Evolutionary conservation across 1,140 invertebrate genomes (phyloP), one percentile per base, ranked within the genome.

Genomic region (Melipona quadrifasciata): DNA sequence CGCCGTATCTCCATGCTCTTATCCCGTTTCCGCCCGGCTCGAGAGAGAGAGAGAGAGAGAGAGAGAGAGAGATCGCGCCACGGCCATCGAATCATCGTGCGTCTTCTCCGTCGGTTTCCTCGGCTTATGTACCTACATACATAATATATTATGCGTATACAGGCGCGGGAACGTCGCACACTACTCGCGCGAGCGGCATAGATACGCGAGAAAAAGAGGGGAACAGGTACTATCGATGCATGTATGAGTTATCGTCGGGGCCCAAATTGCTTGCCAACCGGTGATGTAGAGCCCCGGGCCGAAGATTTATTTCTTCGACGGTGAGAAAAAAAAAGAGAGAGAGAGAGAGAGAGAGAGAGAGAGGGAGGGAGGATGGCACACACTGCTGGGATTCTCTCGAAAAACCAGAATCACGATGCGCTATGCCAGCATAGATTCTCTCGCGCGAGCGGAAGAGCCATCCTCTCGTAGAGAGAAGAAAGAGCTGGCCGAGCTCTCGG

Each of bases 251-350:
- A 94, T 94, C 93, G 93, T 84, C 92, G 84, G 91, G 91, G 91
- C 93, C 93, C 92, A 94, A 94, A 94, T 94, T 94, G 91, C 93
- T 94, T 94, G 93, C 93, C 93, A 94, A 91, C 87, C 89, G 90
- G 93, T 94, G 93, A 94, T 94, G 92, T 93, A 94, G 90, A 94
- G 93, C 93, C 91, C 87, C 86, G 87, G 91, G 88, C 91, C 87
- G 90, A 93, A 93, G 93, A 94, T 94, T 94, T 94, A 94, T 94
- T 93, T 92, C 92, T 89, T 80, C 88, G 87, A 71, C 88, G 88
- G 76, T 67, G 64, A 47, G 55, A 67, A 21, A 31, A 51, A 55
- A 88, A 90, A 89, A 67, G 64, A 65, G 64, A 51, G 61, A 75
- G 31, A 58, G 64, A 64, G 55, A 67, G 27, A 31, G 51, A 55